These are phyloP conservation scores for Pinctada fucata DNA, from an alignment of 2,888 invertebrate species.

Conservation along the genomic window DNA sequence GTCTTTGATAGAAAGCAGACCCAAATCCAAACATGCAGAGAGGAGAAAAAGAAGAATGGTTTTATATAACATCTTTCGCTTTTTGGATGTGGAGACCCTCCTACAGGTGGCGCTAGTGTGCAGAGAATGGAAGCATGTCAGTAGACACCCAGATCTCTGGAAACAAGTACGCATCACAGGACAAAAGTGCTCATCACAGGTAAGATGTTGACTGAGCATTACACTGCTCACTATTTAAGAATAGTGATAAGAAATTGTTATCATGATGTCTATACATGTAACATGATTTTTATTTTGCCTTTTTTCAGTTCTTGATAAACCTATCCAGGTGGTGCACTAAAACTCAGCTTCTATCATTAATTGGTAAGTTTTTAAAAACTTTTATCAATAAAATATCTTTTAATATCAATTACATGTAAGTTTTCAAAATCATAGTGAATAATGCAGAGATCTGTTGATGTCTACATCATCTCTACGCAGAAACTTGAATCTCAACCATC, in stretches of 20 bases:
- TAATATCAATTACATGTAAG: no score
- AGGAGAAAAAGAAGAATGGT: conserved; percentile 57
- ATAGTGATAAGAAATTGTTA: no score
- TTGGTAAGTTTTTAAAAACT: conserved; percentile 64
- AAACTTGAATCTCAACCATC: no score
- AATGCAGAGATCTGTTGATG: no score
- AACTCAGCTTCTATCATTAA: conserved; percentile 55
- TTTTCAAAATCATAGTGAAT: no score
- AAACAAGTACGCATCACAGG: conserved; percentile 60
- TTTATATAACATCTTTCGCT: conserved; percentile 63
- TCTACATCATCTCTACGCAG: no score
- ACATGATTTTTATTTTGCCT: neutral
- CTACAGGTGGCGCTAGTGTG: conserved; percentile 64
- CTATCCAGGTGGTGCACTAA: conserved; percentile 63
- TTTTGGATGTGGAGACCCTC: conserved; percentile 65
- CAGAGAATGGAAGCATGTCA: conserved; percentile 71
- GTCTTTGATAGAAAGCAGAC: conserved; percentile 5
- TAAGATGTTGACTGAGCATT: no score
- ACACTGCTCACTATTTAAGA: no score
- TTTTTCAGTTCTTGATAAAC: conserved; percentile 58
- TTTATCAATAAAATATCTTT: no score
- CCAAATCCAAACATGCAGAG: conserved; percentile 49
- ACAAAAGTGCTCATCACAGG: conserved; percentile 63
- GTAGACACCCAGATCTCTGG: conserved; percentile 71
- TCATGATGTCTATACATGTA: no score